Evolutionary conservation across 2,888 invertebrate genomes (phyloP).

Genomic region (Drosophila monieri): DNA sequence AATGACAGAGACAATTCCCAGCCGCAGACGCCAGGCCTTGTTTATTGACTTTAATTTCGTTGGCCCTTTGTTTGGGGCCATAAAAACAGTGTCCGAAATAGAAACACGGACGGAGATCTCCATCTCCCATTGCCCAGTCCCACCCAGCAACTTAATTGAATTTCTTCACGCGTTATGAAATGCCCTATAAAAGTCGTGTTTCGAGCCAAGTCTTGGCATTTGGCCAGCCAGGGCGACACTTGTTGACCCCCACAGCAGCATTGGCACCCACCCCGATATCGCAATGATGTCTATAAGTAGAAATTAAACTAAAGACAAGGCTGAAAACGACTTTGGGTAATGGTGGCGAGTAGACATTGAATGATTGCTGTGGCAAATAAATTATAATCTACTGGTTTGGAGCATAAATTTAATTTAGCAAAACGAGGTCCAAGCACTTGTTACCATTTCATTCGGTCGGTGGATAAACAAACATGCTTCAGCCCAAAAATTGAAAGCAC

Average conservation of each 20-base stretch:
- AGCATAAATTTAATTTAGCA: conserved; percentile 27
- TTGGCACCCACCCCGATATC: neutral
- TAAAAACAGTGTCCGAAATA: conserved; percentile 55
- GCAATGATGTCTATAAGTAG: neutral
- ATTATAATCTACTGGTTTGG: conserved; percentile 19
- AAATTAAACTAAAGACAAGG: conserved; percentile 14
- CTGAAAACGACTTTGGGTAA: conserved; percentile 30
- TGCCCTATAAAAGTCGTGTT: conserved; percentile 37
- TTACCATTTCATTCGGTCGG: conserved; percentile 21
- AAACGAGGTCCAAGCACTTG: conserved; percentile 18
- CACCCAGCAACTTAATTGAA: conserved; percentile 65
- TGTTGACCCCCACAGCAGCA: conserved; percentile 36
- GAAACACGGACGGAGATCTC: conserved; percentile 12
- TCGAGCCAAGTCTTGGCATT: conserved; percentile 31
- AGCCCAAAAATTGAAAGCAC: conserved; percentile 61
- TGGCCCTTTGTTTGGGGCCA: conserved; percentile 52
- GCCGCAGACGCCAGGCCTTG: conserved; percentile 47
- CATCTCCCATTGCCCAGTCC: neutral
- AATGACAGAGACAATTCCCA: conserved; percentile 40
- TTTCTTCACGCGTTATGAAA: conserved; percentile 74
- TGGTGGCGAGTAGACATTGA: conserved; percentile 35
- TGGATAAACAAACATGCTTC: conserved; percentile 25
- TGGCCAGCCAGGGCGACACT: conserved; percentile 39
- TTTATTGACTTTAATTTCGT: conserved; percentile 77
- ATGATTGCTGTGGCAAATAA: conserved; percentile 30